phyloP scores from a whole-genome alignment of 2,797 vertebrate species.

The Syngnathus rostellatus region DNA sequence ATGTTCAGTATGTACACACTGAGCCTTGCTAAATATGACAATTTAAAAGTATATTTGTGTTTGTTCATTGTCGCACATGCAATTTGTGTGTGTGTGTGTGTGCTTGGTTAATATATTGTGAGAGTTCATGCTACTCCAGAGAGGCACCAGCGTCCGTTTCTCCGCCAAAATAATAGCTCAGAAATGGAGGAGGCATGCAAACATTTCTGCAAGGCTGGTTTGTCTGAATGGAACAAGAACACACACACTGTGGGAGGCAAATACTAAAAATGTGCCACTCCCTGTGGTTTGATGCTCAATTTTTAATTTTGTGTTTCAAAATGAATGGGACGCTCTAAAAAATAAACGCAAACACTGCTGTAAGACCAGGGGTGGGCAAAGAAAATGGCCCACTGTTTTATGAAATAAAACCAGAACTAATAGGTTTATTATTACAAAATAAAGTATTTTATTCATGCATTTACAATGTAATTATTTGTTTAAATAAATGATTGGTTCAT shows the following conservation, averaged over 20 bases:
- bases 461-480: background rate
- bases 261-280: background rate
- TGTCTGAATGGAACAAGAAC: background rate
- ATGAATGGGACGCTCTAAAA: background rate
- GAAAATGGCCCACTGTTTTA: background rate
- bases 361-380: background rate
- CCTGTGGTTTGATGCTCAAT: background rate
- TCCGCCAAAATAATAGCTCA: background rate
- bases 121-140: constrained; percentile 8
- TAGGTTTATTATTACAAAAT: background rate
- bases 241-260: background rate
- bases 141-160: background rate
- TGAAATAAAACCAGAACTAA: background rate
- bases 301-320: background rate
- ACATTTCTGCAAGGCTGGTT: background rate
- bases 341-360: background rate
- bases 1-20: constrained; percentile 82
- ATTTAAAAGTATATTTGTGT: constrained; percentile 60
- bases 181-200: constrained; percentile 3
- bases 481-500: background rate
- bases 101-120: constrained; percentile 51
- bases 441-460: background rate
- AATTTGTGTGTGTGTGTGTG: constrained; percentile 34
- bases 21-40: constrained; percentile 15
- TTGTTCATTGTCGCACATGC: constrained; percentile 70